Evolutionary conservation across 2,797 vertebrate genomes (phyloP), one percentile per base, ranked within the genome.

Genomic region (Crocidura indochinensis): DNA sequence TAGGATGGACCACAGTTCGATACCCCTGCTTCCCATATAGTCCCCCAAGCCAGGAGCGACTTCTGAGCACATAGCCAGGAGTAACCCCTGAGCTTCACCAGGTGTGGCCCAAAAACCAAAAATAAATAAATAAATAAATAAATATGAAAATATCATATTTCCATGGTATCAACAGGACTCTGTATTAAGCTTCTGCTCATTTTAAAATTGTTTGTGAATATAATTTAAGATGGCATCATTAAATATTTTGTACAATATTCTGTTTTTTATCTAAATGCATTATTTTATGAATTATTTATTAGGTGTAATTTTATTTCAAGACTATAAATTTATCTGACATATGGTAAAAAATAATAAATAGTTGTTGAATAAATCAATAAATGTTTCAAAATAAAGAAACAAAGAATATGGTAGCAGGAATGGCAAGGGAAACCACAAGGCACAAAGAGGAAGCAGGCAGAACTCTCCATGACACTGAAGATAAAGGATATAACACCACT

Each of bases 241-340:
- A 83, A 49, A n/a, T 38, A n/a, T 26, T 80, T 1, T 77, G 38
- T 62, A 26, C 17, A 83, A 49, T n/a, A 68, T 65, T 91, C 26
- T 93, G 4, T 51, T 65, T 47, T n/a, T 17, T 38, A 89, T 68
- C 72, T 89, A 19, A 69, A 69, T 80, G 53, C 44, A 10, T 65
- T 91, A 49, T 74, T 92, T 92, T 84, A 84, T 56, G 74, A 80
- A 29, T 80, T 31, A 76, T 85, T 38, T 89, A 68, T 91, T 78
- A 92, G 72, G 77, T 67, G 84, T 71, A 11, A 84, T 53, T 17
- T 1, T 84, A 29, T 14, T 9, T 83, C 19, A 24, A 60, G 22
- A 27, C 79, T 67, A 90, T 8, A 20, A 87, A 94, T 87, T 47
- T 82, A 15, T 5, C 6, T 71, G 74, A 27, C 6, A 91, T 87